Evolutionary conservation across 2,797 vertebrate species (phyloP), one percentile per base, ranked within the genome.

Genomic region (Champsocephalus gunnari): DNA sequence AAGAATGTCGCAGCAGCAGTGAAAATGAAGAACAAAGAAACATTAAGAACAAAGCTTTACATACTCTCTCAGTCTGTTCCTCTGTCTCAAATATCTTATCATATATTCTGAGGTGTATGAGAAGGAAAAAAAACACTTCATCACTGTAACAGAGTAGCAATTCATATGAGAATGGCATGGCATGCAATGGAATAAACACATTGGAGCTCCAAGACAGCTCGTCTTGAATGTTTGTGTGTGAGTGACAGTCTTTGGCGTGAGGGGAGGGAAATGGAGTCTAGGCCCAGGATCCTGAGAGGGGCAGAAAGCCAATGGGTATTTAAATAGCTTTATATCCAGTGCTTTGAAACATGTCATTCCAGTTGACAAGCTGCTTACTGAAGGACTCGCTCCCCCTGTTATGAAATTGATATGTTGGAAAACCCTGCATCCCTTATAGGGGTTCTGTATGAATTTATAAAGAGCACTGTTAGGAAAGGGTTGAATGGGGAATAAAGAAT

Each of bases 291-390:
- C 81, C 64, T 61, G 28, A 81, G 75, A 38, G 74, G 81, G 72
- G 72, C 84, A 71, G 21, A 38, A 71, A 72, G 79, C 76, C 83
- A 74, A 73, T 66, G 77, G 79, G 79, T 83, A 72, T 91, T 88
- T 90, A 83, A 92, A 90, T 79, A 81, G 73, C 77, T 79, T 77
- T 58, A 77, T 55, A 87, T 80, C 77, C 75, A 45, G 21, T 63
- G 66, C 78, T 90, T 87, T 77, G 77, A 86, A 87, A 88, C 58
- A 47, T 75, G 80, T 71, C 80, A 77, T 78, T 86, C 63, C 50
- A 70, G 55, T 68, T 89, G 88, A 92, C 73, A 77, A 71, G 74
- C 77, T 66, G 71, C 75, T 5, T n/a, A 80, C 70, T 79, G 63
- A 79, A 85, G 60, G 14, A 85, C 57, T 9, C 24, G 57, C 65